phyloP scores from a whole-genome alignment of 2,797 vertebrate genomes.

The Sebastes matsubarae region DNA sequence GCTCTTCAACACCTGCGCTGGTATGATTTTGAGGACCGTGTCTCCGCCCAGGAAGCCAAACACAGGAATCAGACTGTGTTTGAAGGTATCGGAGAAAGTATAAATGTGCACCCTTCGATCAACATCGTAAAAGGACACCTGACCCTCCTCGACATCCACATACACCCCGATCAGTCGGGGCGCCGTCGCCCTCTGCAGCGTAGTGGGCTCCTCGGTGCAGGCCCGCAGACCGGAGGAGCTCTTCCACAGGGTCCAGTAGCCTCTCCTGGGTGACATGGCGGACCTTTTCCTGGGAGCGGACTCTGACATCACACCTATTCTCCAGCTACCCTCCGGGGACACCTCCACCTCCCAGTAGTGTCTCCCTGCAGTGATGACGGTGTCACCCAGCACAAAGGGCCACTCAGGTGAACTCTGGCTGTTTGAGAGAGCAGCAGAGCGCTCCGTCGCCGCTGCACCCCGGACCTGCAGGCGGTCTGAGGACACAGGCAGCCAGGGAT shows the following conservation, averaged over 20 bases:
- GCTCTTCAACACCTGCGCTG: not conserved
- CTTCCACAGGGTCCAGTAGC: slow-evolving; percentile 4
- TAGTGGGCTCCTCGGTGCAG: not conserved
- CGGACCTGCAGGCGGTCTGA: not conserved
- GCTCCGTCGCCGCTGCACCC: not conserved
- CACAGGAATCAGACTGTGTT: not conserved
- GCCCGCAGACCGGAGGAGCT: not conserved
- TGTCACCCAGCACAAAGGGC: not conserved
- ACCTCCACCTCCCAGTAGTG: slow-evolving; percentile 32
- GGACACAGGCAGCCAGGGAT: slow-evolving; percentile 1
- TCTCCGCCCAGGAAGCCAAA: not conserved
- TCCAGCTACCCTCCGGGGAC: not conserved
- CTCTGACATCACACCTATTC: not conserved
- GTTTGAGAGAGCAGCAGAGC: not conserved
- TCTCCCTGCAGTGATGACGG: not conserved
- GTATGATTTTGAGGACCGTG: not conserved
- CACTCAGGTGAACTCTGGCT: not conserved
- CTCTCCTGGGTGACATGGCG: not conserved
- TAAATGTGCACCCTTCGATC: slow-evolving; percentile 10
- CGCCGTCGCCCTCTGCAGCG: not conserved
- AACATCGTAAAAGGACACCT: slow-evolving; percentile 20
- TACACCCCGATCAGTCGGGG: slow-evolving; percentile 8
- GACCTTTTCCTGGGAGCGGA: not conserved
- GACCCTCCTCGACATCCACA: slow-evolving; percentile 6
- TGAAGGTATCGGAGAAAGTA: slow-evolving; percentile 13